Conservation (phyloP, 2,797 vertebrate genomes). For the Galagoides demidoff region DNA sequence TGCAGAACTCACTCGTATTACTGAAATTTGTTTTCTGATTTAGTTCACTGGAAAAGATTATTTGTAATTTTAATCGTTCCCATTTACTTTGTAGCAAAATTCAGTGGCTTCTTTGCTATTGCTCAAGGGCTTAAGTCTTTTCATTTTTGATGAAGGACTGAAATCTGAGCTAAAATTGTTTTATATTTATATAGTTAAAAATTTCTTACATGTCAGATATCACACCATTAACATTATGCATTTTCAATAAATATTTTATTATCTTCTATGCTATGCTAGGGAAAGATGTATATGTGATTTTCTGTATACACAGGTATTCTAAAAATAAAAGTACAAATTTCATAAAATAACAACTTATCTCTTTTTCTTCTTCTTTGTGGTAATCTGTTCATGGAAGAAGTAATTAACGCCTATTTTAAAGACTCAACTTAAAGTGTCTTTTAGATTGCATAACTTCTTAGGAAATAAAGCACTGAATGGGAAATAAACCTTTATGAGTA, state of each 20-base stretch:
- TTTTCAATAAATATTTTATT: neutral
- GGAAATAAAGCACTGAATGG: neutral
- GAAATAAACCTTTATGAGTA: slow-evolving; percentile 55
- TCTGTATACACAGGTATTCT: neutral
- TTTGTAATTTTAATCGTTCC: neutral
- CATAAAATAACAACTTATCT: neutral
- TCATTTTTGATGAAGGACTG: neutral
- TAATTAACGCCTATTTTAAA: neutral
- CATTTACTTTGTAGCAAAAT: slow-evolving; percentile 14
- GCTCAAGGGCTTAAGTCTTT: neutral
- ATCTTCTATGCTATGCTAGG: neutral
- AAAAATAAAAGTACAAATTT: neutral
- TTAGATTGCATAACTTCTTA: slow-evolving; percentile 1
- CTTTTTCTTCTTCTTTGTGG: neutral
- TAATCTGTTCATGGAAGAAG: slow-evolving; percentile 6
- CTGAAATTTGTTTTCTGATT: neutral
- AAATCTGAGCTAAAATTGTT: neutral
- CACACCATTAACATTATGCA: neutral
- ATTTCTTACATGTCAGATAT: neutral
- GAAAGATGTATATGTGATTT: neutral
- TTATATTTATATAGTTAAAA: neutral
- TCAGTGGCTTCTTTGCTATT: neutral
- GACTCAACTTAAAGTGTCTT: neutral
- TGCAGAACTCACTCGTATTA: neutral
- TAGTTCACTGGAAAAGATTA: neutral